Conservation (phyloP, 2,888 invertebrate species). For the Bedellia somnulentella region DNA sequence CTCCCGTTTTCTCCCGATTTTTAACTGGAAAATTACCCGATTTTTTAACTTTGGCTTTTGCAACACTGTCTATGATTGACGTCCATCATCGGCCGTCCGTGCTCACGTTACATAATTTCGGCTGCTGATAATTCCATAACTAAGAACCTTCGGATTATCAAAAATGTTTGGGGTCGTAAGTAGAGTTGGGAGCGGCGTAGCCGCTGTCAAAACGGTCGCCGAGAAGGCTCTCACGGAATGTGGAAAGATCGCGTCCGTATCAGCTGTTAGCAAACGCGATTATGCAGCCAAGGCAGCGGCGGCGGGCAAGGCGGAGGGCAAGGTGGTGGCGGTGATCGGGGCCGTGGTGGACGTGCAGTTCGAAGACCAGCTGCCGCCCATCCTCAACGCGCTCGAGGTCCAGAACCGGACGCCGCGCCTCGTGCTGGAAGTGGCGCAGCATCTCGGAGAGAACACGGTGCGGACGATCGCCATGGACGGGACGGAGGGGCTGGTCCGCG, state of each 20-base stretch:
- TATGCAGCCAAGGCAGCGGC: conserved; percentile 26
- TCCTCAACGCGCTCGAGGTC: conserved; percentile 93
- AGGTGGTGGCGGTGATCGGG: conserved; percentile 93
- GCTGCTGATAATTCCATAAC: conserved; percentile 17
- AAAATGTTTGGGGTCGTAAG: conserved; percentile 66
- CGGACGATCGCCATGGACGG: conserved; percentile 94
- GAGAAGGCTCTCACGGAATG: conserved; percentile 64
- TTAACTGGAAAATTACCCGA: no score
- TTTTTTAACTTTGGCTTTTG: no score
- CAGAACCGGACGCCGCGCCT: conserved; percentile 66
- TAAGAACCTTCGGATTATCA: conserved; percentile 17
- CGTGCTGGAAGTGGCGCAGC: conserved; percentile 87
- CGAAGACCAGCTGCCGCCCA: conserved; percentile 85
- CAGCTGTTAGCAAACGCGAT: conserved; percentile 36
- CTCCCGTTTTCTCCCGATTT: no score
- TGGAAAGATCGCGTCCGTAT: conserved; percentile 51
- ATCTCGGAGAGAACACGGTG: conserved; percentile 79
- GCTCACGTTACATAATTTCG: conserved; percentile 39
- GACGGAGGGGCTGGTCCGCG: conserved; percentile 89
- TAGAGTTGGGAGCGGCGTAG: conserved; percentile 62
- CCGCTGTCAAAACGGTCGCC: conserved; percentile 59
- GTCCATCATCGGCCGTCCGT: conserved; percentile 7
- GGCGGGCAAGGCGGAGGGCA: conserved; percentile 56
- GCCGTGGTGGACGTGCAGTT: conserved; percentile 98
- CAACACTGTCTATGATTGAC: conserved; percentile 11